These are phyloP conservation scores for Triops longicaudatus DNA, from an alignment of 1,140 invertebrate genomes.

Conservation along the genomic window DNA sequence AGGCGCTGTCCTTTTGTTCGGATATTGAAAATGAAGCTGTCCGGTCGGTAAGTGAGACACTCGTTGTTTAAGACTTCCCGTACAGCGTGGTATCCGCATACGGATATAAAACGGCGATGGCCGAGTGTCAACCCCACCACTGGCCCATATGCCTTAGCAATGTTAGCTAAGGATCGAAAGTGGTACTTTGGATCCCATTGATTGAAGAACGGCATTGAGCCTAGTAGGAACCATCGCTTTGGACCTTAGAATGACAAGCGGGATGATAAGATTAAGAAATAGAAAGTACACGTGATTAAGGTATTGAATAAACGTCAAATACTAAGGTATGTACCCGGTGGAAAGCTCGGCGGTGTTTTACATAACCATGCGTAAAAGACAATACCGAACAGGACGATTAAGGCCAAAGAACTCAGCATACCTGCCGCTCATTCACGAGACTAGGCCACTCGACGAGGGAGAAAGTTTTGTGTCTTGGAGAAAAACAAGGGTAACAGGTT, in stretches of 20 bases:
- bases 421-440: not conserved
- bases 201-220: not conserved
- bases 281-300: not conserved
- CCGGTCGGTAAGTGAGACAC: slow-evolving; percentile 9
- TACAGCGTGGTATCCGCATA: slow-evolving; percentile 17
- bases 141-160: slow-evolving; percentile 19
- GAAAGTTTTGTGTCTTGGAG: not conserved
- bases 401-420: not conserved
- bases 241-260: not conserved
- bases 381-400: not conserved
- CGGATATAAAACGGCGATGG: slow-evolving; percentile 20
- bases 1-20: slow-evolving; percentile 17
- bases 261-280: not conserved
- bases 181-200: slow-evolving; percentile 5
- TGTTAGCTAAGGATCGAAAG: slow-evolving; percentile 14
- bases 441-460: not conserved
- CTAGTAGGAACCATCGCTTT: not conserved
- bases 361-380: not conserved
- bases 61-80: slow-evolving; percentile 18
- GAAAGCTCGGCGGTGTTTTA: not conserved
- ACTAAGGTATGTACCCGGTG: not conserved
- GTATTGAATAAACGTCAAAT: not conserved
- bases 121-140: slow-evolving; percentile 19
- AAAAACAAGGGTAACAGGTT: no score
- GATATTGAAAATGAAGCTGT: slow-evolving; percentile 22